Percentiles rank a stretch among this genome's conserved stretches.
Evolutionary conservation across 2,113 vertebrate species (phyloP).

Genomic region (Jaculus jaculus): DNA sequence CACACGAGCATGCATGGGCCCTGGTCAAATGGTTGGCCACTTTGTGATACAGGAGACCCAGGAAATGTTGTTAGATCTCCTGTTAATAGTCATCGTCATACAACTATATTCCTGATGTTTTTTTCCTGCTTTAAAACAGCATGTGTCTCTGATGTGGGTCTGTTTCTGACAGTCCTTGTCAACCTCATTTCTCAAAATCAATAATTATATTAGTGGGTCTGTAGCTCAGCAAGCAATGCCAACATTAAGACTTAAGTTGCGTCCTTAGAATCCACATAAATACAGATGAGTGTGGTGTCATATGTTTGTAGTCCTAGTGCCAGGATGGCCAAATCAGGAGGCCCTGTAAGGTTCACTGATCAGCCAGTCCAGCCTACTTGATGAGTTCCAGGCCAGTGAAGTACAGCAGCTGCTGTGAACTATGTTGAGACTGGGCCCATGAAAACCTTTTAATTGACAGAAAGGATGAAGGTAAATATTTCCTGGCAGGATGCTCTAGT

Average conservation of each 20-base stretch:
- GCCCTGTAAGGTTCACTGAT: neutral
- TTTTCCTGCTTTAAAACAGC: neutral
- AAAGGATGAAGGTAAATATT: no score
- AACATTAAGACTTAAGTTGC: neutral
- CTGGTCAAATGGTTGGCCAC: neutral
- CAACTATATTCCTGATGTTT: neutral
- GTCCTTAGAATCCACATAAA: neutral
- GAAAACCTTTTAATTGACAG: no score
- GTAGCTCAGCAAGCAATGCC: no score
- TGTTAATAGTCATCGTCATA: neutral
- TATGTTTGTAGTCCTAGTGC: neutral
- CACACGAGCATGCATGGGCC: neutral
- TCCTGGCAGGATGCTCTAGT: neutral
- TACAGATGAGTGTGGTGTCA: neutral
- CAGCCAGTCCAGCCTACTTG: neutral
- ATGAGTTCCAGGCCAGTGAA: neutral
- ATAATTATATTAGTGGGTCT: neutral
- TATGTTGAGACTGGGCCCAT: no score
- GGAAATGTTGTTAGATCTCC: neutral
- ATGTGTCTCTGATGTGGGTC: neutral
- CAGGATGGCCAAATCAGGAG: neutral
- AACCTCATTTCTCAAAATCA: neutral
- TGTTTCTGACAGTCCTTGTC: neutral
- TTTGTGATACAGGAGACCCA: neutral
- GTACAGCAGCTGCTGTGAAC: no score